Percentiles rank a stretch among this genome's conserved stretches.
Evolutionary conservation across 2,797 vertebrate genomes (phyloP).

Genomic region (Helarctos malayanus): DNA sequence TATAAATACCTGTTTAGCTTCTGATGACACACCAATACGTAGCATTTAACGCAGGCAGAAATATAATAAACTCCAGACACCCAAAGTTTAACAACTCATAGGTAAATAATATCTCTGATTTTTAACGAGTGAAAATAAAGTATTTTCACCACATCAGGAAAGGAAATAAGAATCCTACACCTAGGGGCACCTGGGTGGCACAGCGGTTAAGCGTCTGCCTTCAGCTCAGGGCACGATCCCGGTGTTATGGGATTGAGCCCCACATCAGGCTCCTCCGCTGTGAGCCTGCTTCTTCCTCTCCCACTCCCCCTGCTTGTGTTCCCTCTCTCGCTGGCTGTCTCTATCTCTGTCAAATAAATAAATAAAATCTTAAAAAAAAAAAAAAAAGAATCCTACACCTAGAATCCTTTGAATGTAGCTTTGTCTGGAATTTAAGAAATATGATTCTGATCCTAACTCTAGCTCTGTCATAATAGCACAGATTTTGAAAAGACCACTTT

Average conservation of each 20-base stretch:
- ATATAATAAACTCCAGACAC: conserved; percentile 33
- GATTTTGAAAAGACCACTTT: conserved; percentile 40
- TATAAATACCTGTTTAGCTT: background rate
- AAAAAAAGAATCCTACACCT: background rate
- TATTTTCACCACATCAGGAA: background rate
- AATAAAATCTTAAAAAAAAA: too few relatives aligned
- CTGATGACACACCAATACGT: background rate
- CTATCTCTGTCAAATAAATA: too few relatives aligned
- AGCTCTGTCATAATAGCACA: background rate
- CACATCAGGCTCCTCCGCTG: too few relatives aligned
- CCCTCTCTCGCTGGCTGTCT: too few relatives aligned
- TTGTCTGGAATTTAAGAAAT: background rate
- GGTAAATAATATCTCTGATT: conserved; percentile 2
- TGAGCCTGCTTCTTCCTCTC: too few relatives aligned
- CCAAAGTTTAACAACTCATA: conserved; percentile 51
- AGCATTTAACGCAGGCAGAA: conserved; percentile 32
- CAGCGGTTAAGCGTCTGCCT: too few relatives aligned
- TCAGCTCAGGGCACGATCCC: too few relatives aligned
- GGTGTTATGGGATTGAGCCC: too few relatives aligned
- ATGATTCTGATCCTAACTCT: background rate
- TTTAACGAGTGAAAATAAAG: conserved; percentile 50
- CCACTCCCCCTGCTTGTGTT: too few relatives aligned
- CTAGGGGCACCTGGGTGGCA: background rate
- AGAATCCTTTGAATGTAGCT: background rate
- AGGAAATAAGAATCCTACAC: conserved; percentile 31